Conservation (phyloP, 2,888 invertebrate genomes). For the Eupithecia dodoneata region DNA sequence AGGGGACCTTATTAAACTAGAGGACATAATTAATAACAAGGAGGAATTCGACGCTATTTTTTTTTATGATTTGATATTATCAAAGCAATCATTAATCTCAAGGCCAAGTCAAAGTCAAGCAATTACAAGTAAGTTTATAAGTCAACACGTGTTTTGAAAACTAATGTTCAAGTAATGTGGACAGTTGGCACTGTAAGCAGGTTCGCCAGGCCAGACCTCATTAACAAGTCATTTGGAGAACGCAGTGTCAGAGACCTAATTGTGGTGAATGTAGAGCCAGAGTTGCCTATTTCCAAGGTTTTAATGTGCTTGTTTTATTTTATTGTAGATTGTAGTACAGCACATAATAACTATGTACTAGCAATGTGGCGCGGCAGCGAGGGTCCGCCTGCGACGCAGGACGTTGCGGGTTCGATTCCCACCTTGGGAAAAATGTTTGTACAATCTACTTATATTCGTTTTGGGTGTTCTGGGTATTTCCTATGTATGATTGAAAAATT, state of each 20-base stretch:
- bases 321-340: not conserved
- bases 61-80: too few relatives aligned
- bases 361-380: too few relatives aligned
- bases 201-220: not conserved
- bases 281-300: conserved; percentile 1
- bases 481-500: too few relatives aligned
- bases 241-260: conserved; percentile 5
- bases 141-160: not conserved
- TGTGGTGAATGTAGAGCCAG: conserved; percentile 1
- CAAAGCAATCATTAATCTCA: conserved; percentile 1
- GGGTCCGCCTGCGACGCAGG: too few relatives aligned
- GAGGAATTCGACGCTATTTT: not conserved
- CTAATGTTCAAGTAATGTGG: not conserved
- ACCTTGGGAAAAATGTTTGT: too few relatives aligned
- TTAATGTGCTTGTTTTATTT: not conserved
- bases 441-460: too few relatives aligned
- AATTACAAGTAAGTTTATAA: not conserved
- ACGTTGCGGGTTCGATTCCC: too few relatives aligned
- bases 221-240: not conserved
- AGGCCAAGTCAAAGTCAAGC: conserved; percentile 23
- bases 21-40: not conserved
- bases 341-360: too few relatives aligned
- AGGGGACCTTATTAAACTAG: conserved; percentile 5
- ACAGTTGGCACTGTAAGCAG: not conserved
- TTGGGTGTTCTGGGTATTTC: too few relatives aligned